A percentile compares a stretch with the other conserved stretches of the same genome.
These are phyloP conservation scores for Steromphala cineraria DNA, from an alignment of 2,888 invertebrate species.

Conservation along the genomic window DNA sequence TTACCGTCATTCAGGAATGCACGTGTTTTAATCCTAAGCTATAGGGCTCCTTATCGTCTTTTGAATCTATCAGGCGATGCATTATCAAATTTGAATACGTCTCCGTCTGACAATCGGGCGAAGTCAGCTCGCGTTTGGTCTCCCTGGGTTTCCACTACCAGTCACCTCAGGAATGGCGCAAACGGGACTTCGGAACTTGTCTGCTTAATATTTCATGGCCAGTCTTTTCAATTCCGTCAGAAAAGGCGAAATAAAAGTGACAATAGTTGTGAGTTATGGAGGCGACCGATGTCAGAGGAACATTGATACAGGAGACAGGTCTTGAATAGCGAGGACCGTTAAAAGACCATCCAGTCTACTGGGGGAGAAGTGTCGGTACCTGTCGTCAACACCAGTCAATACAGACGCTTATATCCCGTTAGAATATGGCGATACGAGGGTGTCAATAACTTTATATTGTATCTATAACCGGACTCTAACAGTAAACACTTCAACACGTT, in stretches of 20 bases:
- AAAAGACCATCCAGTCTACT: neutral
- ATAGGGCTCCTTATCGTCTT: too few species aligned
- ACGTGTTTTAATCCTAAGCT: neutral
- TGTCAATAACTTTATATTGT: too few species aligned
- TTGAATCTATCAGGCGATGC: constrained; percentile 7
- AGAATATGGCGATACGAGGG: too few species aligned
- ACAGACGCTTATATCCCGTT: too few species aligned
- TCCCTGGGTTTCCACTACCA: neutral
- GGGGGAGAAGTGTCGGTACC: too few species aligned
- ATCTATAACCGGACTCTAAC: too few species aligned
- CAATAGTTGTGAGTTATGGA: neutral
- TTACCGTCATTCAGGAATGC: neutral
- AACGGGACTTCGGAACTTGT: constrained; percentile 2
- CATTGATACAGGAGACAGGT: constrained; percentile 1
- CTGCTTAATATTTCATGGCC: constrained; percentile 16
- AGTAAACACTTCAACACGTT: too few species aligned
- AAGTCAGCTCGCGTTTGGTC: neutral
- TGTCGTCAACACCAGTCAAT: too few species aligned
- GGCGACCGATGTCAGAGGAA: neutral
- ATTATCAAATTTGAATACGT: constrained; percentile 9
- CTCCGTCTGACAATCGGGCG: neutral
- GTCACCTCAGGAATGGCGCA: constrained; percentile 1
- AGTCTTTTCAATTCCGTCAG: neutral
- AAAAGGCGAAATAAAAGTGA: constrained; percentile 8
- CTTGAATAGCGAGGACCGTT: neutral